phyloP scores from a whole-genome alignment of 2,797 vertebrate species.

The Ceryle rudis region DNA sequence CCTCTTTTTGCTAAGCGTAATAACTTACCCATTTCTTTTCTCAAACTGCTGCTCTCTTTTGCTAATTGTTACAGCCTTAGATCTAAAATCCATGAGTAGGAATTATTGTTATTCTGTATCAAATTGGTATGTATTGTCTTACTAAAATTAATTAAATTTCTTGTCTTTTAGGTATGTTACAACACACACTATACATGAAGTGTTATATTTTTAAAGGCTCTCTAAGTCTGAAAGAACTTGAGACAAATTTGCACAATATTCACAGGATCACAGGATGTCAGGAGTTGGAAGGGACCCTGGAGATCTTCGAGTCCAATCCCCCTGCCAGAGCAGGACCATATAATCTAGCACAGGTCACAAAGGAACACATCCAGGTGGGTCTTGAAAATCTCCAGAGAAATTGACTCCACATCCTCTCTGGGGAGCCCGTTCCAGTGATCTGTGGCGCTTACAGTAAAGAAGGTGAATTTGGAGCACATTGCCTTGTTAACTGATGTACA shows the following conservation, averaged over 20 bases:
- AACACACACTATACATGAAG: background rate
- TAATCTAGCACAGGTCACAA: too few species aligned
- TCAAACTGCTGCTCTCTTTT: background rate
- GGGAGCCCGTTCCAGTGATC: too few species aligned
- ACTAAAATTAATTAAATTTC: background rate
- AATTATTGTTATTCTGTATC: background rate
- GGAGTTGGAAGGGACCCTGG: too few species aligned
- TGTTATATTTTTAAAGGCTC: background rate
- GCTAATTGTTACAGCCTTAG: background rate
- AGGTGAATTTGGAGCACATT: background rate
- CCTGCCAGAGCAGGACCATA: too few species aligned
- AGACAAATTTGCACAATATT: background rate
- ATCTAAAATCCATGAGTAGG: constrained; percentile 3
- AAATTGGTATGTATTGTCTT: background rate
- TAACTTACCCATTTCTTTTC: background rate
- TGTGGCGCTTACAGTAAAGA: too few species aligned
- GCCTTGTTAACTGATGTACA: background rate
- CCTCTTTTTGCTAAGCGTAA: background rate
- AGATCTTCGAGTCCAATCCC: too few species aligned
- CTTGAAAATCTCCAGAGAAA: too few species aligned
- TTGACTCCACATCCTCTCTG: too few species aligned
- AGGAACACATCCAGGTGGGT: too few species aligned
- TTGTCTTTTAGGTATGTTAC: background rate
- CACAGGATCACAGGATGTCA: too few species aligned
- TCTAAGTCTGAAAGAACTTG: background rate